Evolutionary conservation across 2,888 invertebrate species (phyloP).

Genomic region (Sialis fuliginosa): DNA sequence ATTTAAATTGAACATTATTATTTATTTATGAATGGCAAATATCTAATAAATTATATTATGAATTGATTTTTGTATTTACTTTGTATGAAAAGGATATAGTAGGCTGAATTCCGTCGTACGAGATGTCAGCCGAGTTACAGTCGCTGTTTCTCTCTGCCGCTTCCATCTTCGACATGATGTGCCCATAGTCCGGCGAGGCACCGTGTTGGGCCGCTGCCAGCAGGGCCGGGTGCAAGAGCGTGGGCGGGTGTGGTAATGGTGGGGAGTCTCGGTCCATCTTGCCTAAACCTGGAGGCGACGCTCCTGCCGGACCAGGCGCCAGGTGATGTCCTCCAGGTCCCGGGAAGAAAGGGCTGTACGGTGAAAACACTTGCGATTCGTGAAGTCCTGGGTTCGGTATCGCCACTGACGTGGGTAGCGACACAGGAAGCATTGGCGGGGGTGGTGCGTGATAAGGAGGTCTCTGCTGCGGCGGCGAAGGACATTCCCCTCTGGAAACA

Average conservation of each 20-base stretch:
- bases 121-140: constrained; percentile 81
- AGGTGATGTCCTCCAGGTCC: constrained; percentile 28
- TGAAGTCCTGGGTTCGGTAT: constrained; percentile 92
- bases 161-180: constrained; percentile 54
- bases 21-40: not conserved
- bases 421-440: constrained; percentile 72
- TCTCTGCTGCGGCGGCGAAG: constrained; percentile 39
- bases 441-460: constrained; percentile 47
- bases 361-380: constrained; percentile 85
- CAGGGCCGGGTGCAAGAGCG: constrained; percentile 70
- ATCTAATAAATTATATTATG: not conserved
- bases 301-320: constrained; percentile 21
- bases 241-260: constrained; percentile 68
- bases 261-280: constrained; percentile 65
- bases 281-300: constrained; percentile 46
- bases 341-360: constrained; percentile 79
- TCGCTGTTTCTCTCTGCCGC: constrained; percentile 73
- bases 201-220: constrained; percentile 68
- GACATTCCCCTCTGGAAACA: constrained; percentile 43
- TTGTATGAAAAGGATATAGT: constrained; percentile 77
- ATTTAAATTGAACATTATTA: not conserved
- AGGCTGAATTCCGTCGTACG: constrained; percentile 84
- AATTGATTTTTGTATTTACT: not conserved
- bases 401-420: constrained; percentile 87
- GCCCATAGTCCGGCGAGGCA: constrained; percentile 64